These are phyloP conservation scores for Polymixis flavicincta DNA, from an alignment of 2,888 invertebrate species.

Conservation along the genomic window DNA sequence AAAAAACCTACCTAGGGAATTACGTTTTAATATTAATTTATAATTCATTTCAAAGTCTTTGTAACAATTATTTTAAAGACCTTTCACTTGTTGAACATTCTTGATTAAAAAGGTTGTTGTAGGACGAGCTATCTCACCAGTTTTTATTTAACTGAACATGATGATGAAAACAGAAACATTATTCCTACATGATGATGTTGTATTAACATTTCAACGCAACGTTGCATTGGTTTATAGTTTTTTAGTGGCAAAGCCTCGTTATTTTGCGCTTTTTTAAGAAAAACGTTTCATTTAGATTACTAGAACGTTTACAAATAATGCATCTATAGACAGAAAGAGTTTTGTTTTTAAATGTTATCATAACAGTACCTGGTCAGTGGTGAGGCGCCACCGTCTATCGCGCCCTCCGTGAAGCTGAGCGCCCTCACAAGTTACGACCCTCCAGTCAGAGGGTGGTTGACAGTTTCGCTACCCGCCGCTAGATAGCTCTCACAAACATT, in stretches of 20 bases:
- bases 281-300: neutral
- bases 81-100: neutral
- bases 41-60: neutral
- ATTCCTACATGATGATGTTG: too few relatives aligned
- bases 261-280: neutral
- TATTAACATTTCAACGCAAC: neutral
- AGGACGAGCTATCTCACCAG: neutral
- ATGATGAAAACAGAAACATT: neutral
- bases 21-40: neutral
- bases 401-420: neutral
- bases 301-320: neutral
- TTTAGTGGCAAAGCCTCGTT: neutral
- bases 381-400: constrained; percentile 37
- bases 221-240: neutral
- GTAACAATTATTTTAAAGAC: neutral
- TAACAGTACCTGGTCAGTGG: neutral
- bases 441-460: constrained; percentile 53
- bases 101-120: neutral
- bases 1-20: too few relatives aligned
- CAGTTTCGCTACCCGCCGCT: constrained; percentile 67
- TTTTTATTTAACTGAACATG: neutral
- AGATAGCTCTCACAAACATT: constrained; percentile 64
- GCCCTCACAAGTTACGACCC: constrained; percentile 53
- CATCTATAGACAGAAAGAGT: neutral
- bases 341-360: neutral